Base-by-base conservation (phyloP, 2,797 vertebrate genomes). In the Cyclopterus lumpus region DNA sequence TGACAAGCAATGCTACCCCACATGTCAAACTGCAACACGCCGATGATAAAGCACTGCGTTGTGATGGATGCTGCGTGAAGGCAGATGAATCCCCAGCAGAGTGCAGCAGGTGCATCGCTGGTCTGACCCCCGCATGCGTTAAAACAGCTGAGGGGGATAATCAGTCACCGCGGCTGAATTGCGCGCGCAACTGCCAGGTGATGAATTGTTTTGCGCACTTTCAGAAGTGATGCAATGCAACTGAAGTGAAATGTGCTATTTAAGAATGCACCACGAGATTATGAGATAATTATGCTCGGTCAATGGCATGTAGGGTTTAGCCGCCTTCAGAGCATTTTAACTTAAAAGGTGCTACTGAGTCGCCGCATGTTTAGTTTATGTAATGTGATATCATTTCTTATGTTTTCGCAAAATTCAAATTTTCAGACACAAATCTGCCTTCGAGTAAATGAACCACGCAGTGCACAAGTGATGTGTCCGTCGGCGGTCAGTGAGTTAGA, bases 81-180 rank as follows among this genome's bases (percentile, higher is more conserved):
- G 18, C 44, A 9, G 46, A 48, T 48, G 20, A 1, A 48, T n/a
- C 46, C 20, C 46, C 46, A 51, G 10, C 16, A 34, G n/a, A 48
- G 38, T n/a, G 60, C 72, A 83, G 86, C 79, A 86, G 62, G 82
- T 84, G 38, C 11, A 8, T 8, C 28, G 2, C 24, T 6, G 6
- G 18, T 4, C 15, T 22, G 2, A 3, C 22, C 16, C 8, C 1
- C 36, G 7, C 28, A 4, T 59, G 3, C 0, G 6, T 9, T n/a
- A 40, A 20, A 53, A 32, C 14, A 20, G 3, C 4, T 4, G 20
- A 57, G 1, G 16, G 38, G 61, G 11, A 24, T 60, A 38, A 54
- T 70, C 42, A 32, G 10, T 73, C 65, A 75, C 10, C 3, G 6
- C 22, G 28, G 10, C 36, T 74, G 15, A 15, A 26, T 6, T 20